Evolutionary conservation across 2,797 vertebrate genomes (phyloP).

Genomic region (Oreonectes daqikongensis): DNA sequence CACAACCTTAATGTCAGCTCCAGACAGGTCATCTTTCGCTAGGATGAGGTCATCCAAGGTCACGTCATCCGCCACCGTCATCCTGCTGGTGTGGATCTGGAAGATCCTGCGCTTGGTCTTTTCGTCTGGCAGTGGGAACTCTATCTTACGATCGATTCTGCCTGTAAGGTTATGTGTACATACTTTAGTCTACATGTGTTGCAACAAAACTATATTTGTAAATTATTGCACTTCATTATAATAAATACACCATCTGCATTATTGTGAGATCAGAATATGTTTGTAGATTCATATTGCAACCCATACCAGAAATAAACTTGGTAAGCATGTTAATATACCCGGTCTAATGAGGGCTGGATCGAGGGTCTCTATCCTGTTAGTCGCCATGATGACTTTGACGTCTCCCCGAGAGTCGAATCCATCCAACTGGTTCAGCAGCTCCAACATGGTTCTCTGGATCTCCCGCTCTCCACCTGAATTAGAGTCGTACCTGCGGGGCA

Average conservation of each 20-base stretch:
- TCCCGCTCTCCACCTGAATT: slow-evolving; percentile 96
- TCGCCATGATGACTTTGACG: slow-evolving; percentile 98
- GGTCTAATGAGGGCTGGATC: slow-evolving; percentile 97
- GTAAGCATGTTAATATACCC: slow-evolving; percentile 72
- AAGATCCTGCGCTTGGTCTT: slow-evolving; percentile 97
- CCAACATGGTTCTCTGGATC: slow-evolving; percentile 97
- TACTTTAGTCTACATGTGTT: neutral
- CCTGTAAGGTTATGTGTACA: slow-evolving; percentile 11
- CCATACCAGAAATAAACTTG: slow-evolving; percentile 5
- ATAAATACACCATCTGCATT: too few relatives aligned
- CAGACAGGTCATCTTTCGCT: slow-evolving; percentile 96
- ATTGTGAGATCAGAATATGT: too few relatives aligned
- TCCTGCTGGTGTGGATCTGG: slow-evolving; percentile 96
- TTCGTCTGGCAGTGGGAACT: slow-evolving; percentile 94
- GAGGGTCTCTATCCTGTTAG: slow-evolving; percentile 96
- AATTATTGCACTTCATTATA: neutral
- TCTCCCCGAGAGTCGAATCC: slow-evolving; percentile 96
- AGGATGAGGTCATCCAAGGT: slow-evolving; percentile 94
- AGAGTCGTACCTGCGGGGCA: slow-evolving; percentile 88
- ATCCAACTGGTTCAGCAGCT: slow-evolving; percentile 94
- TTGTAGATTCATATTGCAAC: neutral
- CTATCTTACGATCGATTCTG: slow-evolving; percentile 91
- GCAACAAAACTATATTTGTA: neutral
- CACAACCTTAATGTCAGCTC: slow-evolving; percentile 92
- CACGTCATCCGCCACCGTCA: slow-evolving; percentile 91